Evolutionary conservation across 1,140 invertebrate genomes (phyloP).

Genomic region (Triops longicaudatus): DNA sequence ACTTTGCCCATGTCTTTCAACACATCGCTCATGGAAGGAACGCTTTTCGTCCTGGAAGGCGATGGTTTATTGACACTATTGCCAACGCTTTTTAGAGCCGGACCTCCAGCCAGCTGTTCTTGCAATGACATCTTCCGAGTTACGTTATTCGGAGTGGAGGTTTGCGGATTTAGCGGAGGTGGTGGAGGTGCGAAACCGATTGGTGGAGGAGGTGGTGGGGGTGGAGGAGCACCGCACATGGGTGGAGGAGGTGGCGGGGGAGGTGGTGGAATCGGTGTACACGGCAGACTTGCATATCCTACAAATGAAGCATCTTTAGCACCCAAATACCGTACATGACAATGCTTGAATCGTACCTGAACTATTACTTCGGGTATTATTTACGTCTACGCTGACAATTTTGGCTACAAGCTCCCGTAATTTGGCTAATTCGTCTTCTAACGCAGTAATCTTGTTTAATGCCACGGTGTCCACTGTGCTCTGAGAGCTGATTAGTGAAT

Average conservation of each 20-base stretch:
- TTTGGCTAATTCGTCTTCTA: slow-evolving; percentile 28
- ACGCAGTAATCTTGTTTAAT: slow-evolving; percentile 28
- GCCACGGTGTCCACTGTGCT: slow-evolving; percentile 29
- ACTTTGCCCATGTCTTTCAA: slow-evolving; percentile 30
- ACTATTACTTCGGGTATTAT: not conserved
- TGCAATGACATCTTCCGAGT: slow-evolving; percentile 28
- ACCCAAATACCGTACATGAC: not conserved
- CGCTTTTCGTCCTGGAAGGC: slow-evolving; percentile 18
- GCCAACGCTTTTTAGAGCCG: slow-evolving; percentile 24
- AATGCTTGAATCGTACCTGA: slow-evolving; percentile 23
- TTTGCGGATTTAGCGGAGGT: slow-evolving; percentile 21
- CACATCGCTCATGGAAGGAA: slow-evolving; percentile 29
- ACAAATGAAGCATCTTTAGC: not conserved
- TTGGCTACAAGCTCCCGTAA: slow-evolving; percentile 28
- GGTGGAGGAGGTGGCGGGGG: slow-evolving; percentile 26
- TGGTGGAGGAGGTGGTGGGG: slow-evolving; percentile 28
- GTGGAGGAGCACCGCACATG: not conserved
- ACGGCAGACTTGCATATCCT: slow-evolving; percentile 23
- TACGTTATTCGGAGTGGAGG: not conserved
- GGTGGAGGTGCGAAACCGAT: slow-evolving; percentile 22
- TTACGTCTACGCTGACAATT: slow-evolving; percentile 22
- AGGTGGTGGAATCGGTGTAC: slow-evolving; percentile 17
- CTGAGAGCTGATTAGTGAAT: slow-evolving; percentile 27
- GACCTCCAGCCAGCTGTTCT: slow-evolving; percentile 27
- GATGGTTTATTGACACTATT: not conserved